Evolutionary conservation across 2,888 invertebrate genomes (phyloP).

Genomic region (Gisinianus flammeolus): DNA sequence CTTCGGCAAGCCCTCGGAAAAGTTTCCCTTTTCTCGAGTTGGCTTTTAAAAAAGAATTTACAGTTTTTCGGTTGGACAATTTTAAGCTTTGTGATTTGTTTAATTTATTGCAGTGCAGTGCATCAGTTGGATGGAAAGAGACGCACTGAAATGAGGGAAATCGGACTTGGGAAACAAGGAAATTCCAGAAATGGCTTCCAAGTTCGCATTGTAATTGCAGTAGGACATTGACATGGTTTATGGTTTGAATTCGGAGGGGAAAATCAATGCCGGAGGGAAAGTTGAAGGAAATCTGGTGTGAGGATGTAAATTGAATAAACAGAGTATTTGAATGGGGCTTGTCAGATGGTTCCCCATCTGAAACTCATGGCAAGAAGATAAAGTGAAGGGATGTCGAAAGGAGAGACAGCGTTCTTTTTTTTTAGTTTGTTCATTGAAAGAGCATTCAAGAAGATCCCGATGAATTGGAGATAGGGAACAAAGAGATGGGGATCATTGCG

Average conservation of each 20-base stretch:
- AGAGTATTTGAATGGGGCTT: constrained; percentile 23
- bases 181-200: no score
- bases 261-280: not conserved
- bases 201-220: not conserved
- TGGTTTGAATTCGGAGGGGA: not conserved
- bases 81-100: no score
- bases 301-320: constrained; percentile 35
- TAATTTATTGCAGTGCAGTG: no score
- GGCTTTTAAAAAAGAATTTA: no score
- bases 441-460: constrained; percentile 1
- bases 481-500: constrained; percentile 31
- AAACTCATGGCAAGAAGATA: not conserved
- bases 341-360: constrained; percentile 24
- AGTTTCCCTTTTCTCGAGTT: no score
- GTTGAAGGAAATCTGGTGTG: constrained; percentile 8
- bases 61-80: no score
- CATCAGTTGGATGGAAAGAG: no score
- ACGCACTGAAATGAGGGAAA: no score
- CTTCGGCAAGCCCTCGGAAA: no score
- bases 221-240: not conserved
- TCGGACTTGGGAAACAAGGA: no score
- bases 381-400: constrained; percentile 20
- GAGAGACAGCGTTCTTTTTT: not conserved
- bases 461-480: constrained; percentile 26
- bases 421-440: constrained; percentile 20